Conservation (phyloP, 2,113 vertebrate genomes). For the Pedionomus torquatus region DNA sequence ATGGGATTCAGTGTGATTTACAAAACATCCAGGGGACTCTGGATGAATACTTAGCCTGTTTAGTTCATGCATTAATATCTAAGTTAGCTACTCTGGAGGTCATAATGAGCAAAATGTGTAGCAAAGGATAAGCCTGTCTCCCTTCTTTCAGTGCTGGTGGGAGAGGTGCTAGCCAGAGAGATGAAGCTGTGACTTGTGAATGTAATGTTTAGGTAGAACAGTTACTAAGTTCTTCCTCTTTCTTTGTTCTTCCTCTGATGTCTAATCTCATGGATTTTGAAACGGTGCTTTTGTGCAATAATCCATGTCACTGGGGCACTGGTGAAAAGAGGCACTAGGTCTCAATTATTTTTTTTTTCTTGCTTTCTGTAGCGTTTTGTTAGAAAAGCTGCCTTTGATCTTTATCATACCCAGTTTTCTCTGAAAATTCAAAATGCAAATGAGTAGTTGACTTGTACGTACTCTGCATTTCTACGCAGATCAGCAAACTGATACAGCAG, state of each 20-base stretch:
- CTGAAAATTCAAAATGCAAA: constrained; percentile 13
- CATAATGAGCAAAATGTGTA: background rate
- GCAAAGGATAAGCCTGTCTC: background rate
- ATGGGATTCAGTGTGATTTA: background rate
- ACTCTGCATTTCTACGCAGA: background rate
- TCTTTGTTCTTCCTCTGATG: background rate
- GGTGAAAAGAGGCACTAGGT: background rate
- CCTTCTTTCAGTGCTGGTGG: background rate
- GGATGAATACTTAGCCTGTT: background rate
- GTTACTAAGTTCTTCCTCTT: background rate
- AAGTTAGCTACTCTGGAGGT: background rate
- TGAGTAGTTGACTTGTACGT: background rate
- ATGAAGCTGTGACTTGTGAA: background rate
- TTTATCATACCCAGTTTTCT: background rate
- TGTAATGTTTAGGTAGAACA: background rate
- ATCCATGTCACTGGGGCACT: background rate
- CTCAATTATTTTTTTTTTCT: background rate
- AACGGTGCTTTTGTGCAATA: background rate
- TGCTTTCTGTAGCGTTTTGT: background rate
- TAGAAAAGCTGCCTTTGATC: background rate
- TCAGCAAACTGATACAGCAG: background rate
- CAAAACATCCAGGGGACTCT: background rate
- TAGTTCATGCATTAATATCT: background rate
- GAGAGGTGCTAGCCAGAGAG: background rate
- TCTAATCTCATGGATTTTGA: background rate